Conservation (phyloP, 2,113 vertebrate species). For the Azemiops feae region DNA sequence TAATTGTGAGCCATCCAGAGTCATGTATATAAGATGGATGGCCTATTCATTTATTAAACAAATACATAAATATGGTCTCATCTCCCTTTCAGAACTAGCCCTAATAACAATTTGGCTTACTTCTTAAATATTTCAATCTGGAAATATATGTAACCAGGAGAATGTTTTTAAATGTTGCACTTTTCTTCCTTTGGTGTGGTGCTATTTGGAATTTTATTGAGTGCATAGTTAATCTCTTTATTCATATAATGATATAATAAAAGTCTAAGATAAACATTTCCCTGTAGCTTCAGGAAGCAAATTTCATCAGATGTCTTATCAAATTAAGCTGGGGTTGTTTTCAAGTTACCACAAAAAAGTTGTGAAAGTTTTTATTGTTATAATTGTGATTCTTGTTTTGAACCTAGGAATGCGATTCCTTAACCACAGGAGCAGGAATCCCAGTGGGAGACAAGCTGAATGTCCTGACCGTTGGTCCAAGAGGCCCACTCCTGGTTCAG, state of each 20-base stretch:
- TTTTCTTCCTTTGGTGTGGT: background rate
- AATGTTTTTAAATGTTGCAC: background rate
- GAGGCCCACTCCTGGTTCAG: conserved; percentile 89
- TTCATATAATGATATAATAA: background rate
- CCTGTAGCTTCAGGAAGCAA: background rate
- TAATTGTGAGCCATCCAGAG: background rate
- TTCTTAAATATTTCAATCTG: background rate
- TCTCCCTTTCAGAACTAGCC: too few relatives aligned
- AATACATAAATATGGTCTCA: too few relatives aligned
- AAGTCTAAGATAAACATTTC: background rate
- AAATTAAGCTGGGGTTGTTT: background rate
- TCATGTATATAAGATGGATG: background rate
- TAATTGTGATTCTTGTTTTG: background rate
- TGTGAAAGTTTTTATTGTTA: background rate
- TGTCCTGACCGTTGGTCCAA: conserved; percentile 75
- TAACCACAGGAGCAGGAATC: conserved; percentile 87
- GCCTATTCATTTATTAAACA: too few relatives aligned
- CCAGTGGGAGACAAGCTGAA: conserved; percentile 90
- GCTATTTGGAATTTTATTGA: background rate
- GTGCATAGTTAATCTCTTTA: background rate
- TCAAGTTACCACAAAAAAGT: background rate
- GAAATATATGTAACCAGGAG: background rate
- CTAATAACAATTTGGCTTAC: background rate
- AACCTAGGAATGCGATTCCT: conserved; percentile 75
- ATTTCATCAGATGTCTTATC: background rate